Base-by-base conservation (phyloP, 1,140 invertebrate genomes). In the Drosophila teissieri region DNA sequence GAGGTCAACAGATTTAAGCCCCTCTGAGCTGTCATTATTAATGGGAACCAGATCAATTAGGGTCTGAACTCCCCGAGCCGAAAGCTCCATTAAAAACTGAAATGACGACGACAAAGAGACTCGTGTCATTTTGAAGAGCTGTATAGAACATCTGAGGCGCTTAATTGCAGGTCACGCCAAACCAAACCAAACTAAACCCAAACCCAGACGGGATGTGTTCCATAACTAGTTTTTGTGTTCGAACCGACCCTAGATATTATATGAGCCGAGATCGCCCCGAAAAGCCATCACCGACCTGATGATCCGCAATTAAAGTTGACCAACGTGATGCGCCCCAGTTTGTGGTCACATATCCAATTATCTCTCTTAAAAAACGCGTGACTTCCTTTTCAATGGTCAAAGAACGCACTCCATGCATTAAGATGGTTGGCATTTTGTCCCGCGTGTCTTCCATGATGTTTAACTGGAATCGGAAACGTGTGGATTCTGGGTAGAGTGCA, bases 141-240 rank as follows among this genome's bases (percentile, higher is more conserved):
- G 31, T 12, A 34, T 12, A 34, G 48, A 53, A 55, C 44, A 40
- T 36, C 19, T 42, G 34, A 48, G 40, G 56, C 60, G 68, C 54
- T 61, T 85, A 85, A 85, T 85, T 81, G 60, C 73, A 74, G 77
- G 67, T 80, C 63, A 19, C 57, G 37, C 22, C 62, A 44, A 22
- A 19, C 31, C 48, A 19, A 19, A 19, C 19, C 19, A 2, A 19
- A 19, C 19, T 19, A 19, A 19, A 19, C 19, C 22, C 62, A 40
- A 22, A 19, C 31, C 48, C 37, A 57, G 65, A 70, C 73, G 57
- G 58, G 72, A 67, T 46, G 63, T 62, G 63, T 45, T 64, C 70
- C 49, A 63, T 62, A 67, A 70, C 24, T 64, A 15, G 24, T 8
- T 24, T n/a, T 64, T 45, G 34, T 40, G 12, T 67, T 19, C 44